phyloP scores from a whole-genome alignment of 1,140 invertebrate species.

The Heliconius hermathena region DNA sequence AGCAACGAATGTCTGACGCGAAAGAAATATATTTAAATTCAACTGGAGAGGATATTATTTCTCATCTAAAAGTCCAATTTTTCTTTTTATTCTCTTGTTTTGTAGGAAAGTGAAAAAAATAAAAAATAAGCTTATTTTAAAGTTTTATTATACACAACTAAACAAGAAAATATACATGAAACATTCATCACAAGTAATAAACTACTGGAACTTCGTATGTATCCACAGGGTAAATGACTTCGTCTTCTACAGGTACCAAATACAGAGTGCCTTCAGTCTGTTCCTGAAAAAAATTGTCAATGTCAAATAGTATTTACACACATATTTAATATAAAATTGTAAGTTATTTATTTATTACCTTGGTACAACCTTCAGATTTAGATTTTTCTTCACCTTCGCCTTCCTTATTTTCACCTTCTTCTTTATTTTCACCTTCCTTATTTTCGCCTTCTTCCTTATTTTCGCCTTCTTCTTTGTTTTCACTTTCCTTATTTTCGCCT shows the following conservation, averaged over 20 bases:
- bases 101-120: neutral
- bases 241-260: conserved; percentile 7
- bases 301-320: too few relatives aligned
- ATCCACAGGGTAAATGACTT: conserved; percentile 17
- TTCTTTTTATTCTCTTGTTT: too few relatives aligned
- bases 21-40: too few relatives aligned
- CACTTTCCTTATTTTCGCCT: neutral
- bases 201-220: conserved; percentile 8
- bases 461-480: neutral
- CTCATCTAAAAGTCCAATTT: too few relatives aligned
- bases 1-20: too few relatives aligned
- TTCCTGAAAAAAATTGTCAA: conserved; percentile 1
- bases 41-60: too few relatives aligned
- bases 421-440: neutral
- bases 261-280: neutral
- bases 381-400: conserved; percentile 4
- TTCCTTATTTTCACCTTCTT: neutral
- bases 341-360: neutral
- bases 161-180: neutral
- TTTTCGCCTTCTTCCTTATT: neutral
- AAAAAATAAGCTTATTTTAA: neutral
- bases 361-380: neutral
- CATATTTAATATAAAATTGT: too few relatives aligned
- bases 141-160: neutral
- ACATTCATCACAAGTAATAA: conserved; percentile 15